A percentile compares a stretch with the other conserved stretches of the same genome.
These are phyloP conservation scores for Pogonocherus hispidulus DNA, from an alignment of 2,888 invertebrate species.

Conservation along the genomic window DNA sequence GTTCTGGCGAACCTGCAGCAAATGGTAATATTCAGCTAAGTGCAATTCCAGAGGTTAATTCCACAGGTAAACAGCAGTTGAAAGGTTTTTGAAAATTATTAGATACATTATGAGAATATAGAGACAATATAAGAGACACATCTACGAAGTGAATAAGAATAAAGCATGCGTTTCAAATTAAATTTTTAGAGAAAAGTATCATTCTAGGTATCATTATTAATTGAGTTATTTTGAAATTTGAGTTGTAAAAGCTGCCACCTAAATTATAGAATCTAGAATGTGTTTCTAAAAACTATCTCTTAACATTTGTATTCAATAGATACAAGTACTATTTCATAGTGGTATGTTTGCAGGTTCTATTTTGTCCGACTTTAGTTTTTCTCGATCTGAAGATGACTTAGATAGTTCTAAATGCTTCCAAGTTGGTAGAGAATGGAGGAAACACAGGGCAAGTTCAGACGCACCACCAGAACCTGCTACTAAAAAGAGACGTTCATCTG, in stretches of 20 bases:
- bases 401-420: constrained; percentile 67
- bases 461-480: constrained; percentile 66
- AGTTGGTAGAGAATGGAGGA: constrained; percentile 80
- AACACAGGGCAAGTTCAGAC: constrained; percentile 68
- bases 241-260: too few relatives aligned
- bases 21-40: constrained; percentile 63
- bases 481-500: constrained; percentile 54
- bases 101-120: too few relatives aligned
- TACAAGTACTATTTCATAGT: not conserved
- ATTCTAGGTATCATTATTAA: too few relatives aligned
- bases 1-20: constrained; percentile 40
- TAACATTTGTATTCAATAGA: too few relatives aligned
- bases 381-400: constrained; percentile 87
- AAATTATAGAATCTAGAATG: too few relatives aligned
- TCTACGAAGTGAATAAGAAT: too few relatives aligned
- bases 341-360: constrained; percentile 73
- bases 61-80: constrained; percentile 79
- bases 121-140: too few relatives aligned
- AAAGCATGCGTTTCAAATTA: too few relatives aligned
- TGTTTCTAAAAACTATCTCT: too few relatives aligned
- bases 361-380: constrained; percentile 84
- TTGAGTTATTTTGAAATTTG: too few relatives aligned
- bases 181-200: too few relatives aligned
- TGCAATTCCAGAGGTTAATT: constrained; percentile 81
- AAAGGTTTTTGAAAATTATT: too few relatives aligned